Evolutionary conservation across 2,888 invertebrate genomes (phyloP).

Genomic region (Thumatha senex): DNA sequence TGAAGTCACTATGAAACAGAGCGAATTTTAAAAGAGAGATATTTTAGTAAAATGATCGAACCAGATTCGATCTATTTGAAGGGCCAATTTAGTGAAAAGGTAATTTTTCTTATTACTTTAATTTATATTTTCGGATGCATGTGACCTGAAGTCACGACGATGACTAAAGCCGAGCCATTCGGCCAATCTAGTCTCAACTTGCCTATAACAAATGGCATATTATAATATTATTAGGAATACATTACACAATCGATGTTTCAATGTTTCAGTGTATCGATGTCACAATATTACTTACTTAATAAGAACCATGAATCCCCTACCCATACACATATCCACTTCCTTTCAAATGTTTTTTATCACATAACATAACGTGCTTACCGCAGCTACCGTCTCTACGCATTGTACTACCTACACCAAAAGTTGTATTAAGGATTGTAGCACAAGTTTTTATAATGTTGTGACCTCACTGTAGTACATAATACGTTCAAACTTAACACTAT

Average conservation of each 20-base stretch:
- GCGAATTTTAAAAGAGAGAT: conserved; percentile 54
- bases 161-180: conserved; percentile 63
- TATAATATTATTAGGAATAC: conserved; percentile 50
- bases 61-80: conserved; percentile 34
- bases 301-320: conserved; percentile 27
- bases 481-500: no score
- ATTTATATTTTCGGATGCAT: conserved; percentile 55
- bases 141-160: conserved; percentile 49
- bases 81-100: conserved; percentile 45
- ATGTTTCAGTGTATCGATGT: conserved; percentile 49
- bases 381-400: neutral
- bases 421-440: no score
- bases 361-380: conserved; percentile 12
- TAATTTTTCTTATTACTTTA: conserved; percentile 39
- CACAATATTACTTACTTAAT: conserved; percentile 32
- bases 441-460: no score
- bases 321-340: no score
- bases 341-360: conserved; percentile 14
- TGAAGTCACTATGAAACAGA: conserved; percentile 18
- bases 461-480: no score
- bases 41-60: conserved; percentile 49
- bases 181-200: conserved; percentile 49
- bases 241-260: conserved; percentile 49
- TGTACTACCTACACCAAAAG: no score
- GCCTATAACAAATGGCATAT: conserved; percentile 47